These are phyloP conservation scores for Calliopum simillimum DNA, from an alignment of 2,888 invertebrate genomes.

Conservation along the genomic window DNA sequence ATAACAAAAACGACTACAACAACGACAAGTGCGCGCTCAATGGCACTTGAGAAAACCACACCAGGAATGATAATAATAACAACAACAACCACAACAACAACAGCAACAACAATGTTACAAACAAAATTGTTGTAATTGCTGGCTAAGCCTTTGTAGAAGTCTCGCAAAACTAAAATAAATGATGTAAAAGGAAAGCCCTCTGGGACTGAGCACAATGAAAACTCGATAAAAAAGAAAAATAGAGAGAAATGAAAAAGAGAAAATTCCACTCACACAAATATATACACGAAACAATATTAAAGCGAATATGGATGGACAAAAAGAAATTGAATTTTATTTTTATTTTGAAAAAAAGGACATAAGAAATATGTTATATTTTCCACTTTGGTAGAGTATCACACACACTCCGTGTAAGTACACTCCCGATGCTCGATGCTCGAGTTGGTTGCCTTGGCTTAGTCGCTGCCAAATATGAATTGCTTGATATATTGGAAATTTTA, in stretches of 20 bases:
- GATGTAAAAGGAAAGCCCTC: slow-evolving; percentile 36
- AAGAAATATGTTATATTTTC: too few relatives aligned
- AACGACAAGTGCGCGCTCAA: slow-evolving; percentile 3
- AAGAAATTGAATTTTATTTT: too few relatives aligned
- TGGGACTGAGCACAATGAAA: slow-evolving; percentile 26
- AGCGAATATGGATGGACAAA: too few relatives aligned
- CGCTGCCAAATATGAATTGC: too few relatives aligned
- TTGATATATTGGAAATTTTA: too few relatives aligned
- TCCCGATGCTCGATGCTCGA: too few relatives aligned
- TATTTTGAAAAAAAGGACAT: too few relatives aligned
- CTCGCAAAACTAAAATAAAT: neutral
- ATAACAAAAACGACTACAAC: neutral
- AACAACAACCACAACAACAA: slow-evolving; percentile 14
- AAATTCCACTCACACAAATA: neutral
- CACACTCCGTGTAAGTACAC: too few relatives aligned
- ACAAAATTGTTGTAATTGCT: slow-evolving; percentile 46
- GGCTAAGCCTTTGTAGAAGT: slow-evolving; percentile 8
- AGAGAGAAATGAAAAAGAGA: neutral
- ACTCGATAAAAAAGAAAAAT: neutral
- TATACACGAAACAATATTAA: neutral
- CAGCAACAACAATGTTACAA: slow-evolving; percentile 19
- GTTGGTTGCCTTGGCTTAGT: too few relatives aligned
- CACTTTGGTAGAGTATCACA: too few relatives aligned
- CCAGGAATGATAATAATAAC: slow-evolving; percentile 17
- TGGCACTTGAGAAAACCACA: neutral